phyloP scores from a whole-genome alignment of 2,888 invertebrate species.

The Lepas anatifera region DNA sequence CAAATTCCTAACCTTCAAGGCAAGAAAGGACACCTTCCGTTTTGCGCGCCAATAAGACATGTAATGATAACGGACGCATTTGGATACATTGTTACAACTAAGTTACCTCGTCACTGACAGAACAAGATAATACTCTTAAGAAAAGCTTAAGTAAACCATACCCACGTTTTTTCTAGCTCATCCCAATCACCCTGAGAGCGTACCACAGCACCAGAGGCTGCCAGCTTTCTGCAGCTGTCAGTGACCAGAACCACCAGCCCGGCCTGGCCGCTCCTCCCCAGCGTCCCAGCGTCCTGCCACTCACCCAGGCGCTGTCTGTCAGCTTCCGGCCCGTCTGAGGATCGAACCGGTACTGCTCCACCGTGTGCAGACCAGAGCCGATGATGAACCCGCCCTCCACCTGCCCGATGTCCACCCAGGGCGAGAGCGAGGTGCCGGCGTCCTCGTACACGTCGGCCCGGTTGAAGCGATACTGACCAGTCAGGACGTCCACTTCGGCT shows the following conservation, averaged over 20 bases:
- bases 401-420: conserved; percentile 35
- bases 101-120: too few species aligned
- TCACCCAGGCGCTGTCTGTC: conserved; percentile 63
- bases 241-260: not conserved
- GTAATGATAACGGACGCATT: too few species aligned
- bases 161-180: too few species aligned
- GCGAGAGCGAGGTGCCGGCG: conserved; percentile 28
- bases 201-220: too few species aligned
- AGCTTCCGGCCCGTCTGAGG: conserved; percentile 50
- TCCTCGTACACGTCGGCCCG: conserved; percentile 26
- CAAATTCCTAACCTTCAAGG: too few species aligned
- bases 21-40: too few species aligned
- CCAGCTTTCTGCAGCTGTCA: too few species aligned
- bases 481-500: conserved; percentile 62
- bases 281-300: not conserved
- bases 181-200: too few species aligned
- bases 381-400: conserved; percentile 58
- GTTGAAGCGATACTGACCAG: conserved; percentile 49
- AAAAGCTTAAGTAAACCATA: too few species aligned
- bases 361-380: conserved; percentile 60
- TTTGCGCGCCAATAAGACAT: too few species aligned
- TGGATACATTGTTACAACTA: too few species aligned
- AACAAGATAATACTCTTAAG: too few species aligned
- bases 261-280: not conserved
- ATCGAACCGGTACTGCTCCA: conserved; percentile 54